Evolutionary conservation across 1,140 invertebrate species (phyloP), one percentile per base, ranked within the genome.

Genomic region (Kradibia gibbosae): DNA sequence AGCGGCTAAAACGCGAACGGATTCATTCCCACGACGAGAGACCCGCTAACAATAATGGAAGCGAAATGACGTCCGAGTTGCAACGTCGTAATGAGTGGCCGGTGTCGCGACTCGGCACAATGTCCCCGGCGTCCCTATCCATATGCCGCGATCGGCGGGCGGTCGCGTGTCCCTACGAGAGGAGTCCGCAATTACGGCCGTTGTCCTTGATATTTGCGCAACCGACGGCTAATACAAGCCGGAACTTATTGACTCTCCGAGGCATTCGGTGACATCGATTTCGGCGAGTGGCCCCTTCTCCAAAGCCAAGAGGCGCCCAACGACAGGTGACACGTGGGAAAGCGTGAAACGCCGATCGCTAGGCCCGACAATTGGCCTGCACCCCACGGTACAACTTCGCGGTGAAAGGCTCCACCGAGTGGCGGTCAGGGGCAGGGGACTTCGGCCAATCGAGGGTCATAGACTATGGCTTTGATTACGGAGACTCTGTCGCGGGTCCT

Each of bases 251-350:
- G 81, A 82, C 81, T 82, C 62, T 7, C 34, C 20, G 1, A 20
- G 36, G 20, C 34, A 3, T 0, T 3, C 20, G 17, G 62, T 22
- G 34, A 39, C 62, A 39, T 67, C 62, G 34, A 39, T 67, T 67
- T 67, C 34, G 34, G 28, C 62, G 36, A 67, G 31, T 34, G 31
- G 31, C 1, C 17, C 31, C 8, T 20, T 31, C 55, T 60, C 31
- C 11, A 3, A 22, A 5, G 50, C 50, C 20, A 17, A 53, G 50
- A 20, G 3, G 50, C 5, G 7, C 13, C 42, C 42, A 8, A 50
- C 57, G 80, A 77, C 74, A 73, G 55, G 70, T 82, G 81, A 82
- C 57, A 72, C 48, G 81, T 78, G 76, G 71, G 70, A 79, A 78
- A 65, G 15, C 53, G 53, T 15, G 45, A 48, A 48, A 48, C 15